phyloP scores from a whole-genome alignment of 2,113 vertebrate species.

The Semicossyphus pulcher region DNA sequence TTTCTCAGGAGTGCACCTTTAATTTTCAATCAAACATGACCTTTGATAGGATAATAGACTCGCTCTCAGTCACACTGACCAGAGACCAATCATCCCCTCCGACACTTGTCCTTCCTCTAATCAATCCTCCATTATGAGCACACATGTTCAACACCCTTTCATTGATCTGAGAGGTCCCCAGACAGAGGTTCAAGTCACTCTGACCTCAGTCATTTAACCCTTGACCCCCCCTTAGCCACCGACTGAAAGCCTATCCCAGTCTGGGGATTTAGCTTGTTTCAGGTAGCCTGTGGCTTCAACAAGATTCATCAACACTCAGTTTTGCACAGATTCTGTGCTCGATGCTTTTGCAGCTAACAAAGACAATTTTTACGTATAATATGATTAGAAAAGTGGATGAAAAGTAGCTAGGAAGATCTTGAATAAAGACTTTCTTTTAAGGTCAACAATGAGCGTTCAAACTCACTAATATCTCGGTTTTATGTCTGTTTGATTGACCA shows the following conservation, averaged over 20 bases:
- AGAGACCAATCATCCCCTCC: conserved; percentile 18
- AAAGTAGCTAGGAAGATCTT: background rate
- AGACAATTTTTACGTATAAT: too few relatives aligned
- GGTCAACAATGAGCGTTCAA: conserved; percentile 14
- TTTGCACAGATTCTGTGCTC: too few relatives aligned
- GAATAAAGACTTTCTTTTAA: background rate
- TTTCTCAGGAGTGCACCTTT: too few relatives aligned
- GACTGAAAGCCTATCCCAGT: conserved; percentile 31
- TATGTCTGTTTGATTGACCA: background rate
- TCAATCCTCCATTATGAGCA: conserved; percentile 50
- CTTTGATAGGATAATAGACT: background rate
- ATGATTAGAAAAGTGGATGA: too few relatives aligned
- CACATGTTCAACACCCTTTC: conserved; percentile 69
- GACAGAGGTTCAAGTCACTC: conserved; percentile 70
- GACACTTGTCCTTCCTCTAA: conserved; percentile 54
- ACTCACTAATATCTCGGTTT: background rate
- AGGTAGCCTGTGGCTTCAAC: conserved; percentile 4
- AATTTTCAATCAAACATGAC: too few relatives aligned
- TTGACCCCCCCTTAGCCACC: conserved; percentile 80
- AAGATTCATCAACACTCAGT: background rate
- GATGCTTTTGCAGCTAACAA: too few relatives aligned
- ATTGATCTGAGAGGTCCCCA: conserved; percentile 68
- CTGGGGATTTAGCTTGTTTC: conserved; percentile 28
- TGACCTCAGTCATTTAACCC: conserved; percentile 86
- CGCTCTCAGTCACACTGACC: background rate